Evolutionary conservation across 2,797 vertebrate species (phyloP), one percentile per base, ranked within the genome.

Genomic region (Champsocephalus gunnari): DNA sequence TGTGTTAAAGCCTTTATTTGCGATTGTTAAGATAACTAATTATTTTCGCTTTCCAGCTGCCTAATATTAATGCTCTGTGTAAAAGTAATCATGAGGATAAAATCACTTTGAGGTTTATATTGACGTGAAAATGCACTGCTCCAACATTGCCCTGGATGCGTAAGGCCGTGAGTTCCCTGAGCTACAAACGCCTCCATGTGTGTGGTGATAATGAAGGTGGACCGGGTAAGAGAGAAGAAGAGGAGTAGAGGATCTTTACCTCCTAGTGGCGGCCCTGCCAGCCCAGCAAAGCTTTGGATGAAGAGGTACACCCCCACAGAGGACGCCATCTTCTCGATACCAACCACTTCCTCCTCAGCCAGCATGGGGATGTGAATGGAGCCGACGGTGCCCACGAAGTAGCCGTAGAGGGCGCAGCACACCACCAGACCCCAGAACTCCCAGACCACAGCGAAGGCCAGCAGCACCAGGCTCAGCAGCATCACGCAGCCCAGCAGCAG

Each of bases 361-460:
- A 99, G 91, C 95, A 99, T 92, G 1, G 98, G 97, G 60, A 99
- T 97, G 85, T 99, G 98, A 0, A 96, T 97, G 68, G 97, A 97
- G 0, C 92, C 94, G 0, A 99, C 96, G 0, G 96, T 96, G 13
- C 98, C 98, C 10, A 99, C 88, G 92, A 98, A 96, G 71, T 94
- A 96, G 12, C 98, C 98, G 0, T 96, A 99, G 62, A 97, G 93
- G 32, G 96, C 69, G 34, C 96, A 97, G 88, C 98, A 99, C 34
- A 88, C 77, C 88, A 95, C 94, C 41, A 99, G 89, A 21, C 97
- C 96, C 97, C 96, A 97, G 91, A 99, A 97, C 17, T 94, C 95
- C 0, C 90, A 88, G 17, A 96, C 96, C 0, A 97, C 73, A 0
- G 97, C 92, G 84, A 99, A 99, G 89, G 95, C 94, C 63, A 96